phyloP scores from a whole-genome alignment of 2,888 invertebrate genomes.

The Himalopsyche japonica region DNA sequence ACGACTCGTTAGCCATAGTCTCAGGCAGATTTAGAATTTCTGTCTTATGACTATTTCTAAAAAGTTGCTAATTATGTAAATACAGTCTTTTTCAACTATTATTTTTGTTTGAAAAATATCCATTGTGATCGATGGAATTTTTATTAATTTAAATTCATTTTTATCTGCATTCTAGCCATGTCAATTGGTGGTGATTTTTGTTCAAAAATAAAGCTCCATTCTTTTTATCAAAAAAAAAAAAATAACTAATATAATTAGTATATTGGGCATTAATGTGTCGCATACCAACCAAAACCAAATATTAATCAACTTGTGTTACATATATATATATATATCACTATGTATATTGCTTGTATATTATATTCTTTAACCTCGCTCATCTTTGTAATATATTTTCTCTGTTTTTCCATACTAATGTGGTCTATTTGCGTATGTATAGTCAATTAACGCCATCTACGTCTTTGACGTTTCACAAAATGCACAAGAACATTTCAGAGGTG shows the following conservation, averaged over 20 bases:
- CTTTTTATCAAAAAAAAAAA: not conserved
- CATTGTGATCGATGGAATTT: not conserved
- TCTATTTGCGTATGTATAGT: not conserved
- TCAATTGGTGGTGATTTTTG: not conserved
- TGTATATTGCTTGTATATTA: constrained; percentile 13
- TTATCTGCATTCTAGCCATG: not conserved
- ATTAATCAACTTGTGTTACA: constrained; percentile 25
- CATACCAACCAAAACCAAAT: constrained; percentile 38
- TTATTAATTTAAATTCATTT: not conserved
- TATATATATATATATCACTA: not conserved
- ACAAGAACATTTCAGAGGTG: not conserved
- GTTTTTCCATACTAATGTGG: not conserved
- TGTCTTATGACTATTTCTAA: not conserved
- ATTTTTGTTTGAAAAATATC: not conserved
- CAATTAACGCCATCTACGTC: not conserved
- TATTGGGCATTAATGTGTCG: constrained; percentile 39
- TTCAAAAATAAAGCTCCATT: not conserved
- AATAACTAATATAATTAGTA: constrained; percentile 19
- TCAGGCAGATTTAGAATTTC: constrained; percentile 6
- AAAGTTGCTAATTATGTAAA: not conserved
- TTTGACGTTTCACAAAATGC: not conserved
- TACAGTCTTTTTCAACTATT: not conserved
- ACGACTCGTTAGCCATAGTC: not conserved
- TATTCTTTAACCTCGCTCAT: constrained; percentile 2
- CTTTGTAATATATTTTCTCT: not conserved